Evolutionary conservation across 1,140 invertebrate species (phyloP).

Genomic region (Drosophila pachea): DNA sequence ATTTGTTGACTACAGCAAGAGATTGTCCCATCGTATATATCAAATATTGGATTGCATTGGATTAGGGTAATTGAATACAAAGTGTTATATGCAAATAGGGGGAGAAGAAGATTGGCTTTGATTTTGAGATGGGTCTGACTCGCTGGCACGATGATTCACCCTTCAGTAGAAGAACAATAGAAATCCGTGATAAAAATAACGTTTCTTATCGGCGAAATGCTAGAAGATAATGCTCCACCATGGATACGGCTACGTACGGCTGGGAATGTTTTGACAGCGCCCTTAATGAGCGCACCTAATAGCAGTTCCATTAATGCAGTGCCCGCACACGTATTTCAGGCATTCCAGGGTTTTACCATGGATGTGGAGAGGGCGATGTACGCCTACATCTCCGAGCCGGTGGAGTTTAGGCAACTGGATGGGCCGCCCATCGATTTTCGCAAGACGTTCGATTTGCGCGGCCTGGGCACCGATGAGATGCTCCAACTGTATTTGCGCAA

Average conservation of each 20-base stretch:
- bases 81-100: neutral
- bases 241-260: conserved; percentile 21
- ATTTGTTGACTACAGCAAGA: neutral
- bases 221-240: conserved; percentile 52
- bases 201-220: conserved; percentile 60
- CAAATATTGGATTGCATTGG: neutral
- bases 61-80: conserved; percentile 24
- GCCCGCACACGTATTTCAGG: conserved; percentile 46
- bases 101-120: neutral
- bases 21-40: neutral
- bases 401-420: conserved; percentile 67
- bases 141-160: conserved; percentile 42
- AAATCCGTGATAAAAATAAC: conserved; percentile 48
- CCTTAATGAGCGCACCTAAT: neutral
- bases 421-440: conserved; percentile 64
- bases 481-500: conserved; percentile 67
- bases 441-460: conserved; percentile 73
- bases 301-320: conserved; percentile 50
- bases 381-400: conserved; percentile 69
- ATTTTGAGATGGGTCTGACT: conserved; percentile 14
- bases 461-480: conserved; percentile 67
- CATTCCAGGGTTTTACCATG: conserved; percentile 50
- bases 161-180: conserved; percentile 28
- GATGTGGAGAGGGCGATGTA: conserved; percentile 49
- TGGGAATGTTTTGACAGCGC: neutral